Base-by-base conservation (phyloP, 2,797 vertebrate genomes). In the Lepidocolaptes lacrymiger region DNA sequence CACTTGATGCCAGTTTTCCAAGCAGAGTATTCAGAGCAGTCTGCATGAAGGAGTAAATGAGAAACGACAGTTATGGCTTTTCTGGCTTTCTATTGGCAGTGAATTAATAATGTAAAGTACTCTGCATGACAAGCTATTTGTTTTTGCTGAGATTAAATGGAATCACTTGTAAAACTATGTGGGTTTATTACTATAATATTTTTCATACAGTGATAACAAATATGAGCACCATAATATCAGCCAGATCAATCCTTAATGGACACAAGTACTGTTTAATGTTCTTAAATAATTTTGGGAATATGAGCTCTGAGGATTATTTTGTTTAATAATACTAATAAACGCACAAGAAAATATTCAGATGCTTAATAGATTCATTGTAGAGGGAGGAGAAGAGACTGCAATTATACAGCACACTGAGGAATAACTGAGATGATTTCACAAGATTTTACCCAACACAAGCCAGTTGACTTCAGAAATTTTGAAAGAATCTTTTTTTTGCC, bases 271-370 rank as follows among this genome's bases (percentile, higher is more conserved):
- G 52, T 88, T 94, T 96, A 94, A 95, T 89, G 80, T 93, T 93
- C 88, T 79, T 94, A 97, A 96, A 93, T 92, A 97, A 86, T 55
- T 79, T 95, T 85, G 89, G 43, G 64, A 89, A 88, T 95, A 91
- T 55, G 32, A 91, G 18, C 64, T 84, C 62, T 71, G 62, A 52
- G 61, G 46, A 85, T 92, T 92, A 94, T 95, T 91, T 94, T 91
- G 37, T 90, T 95, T 96, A 95, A 96, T 93, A 97, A 84, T 79
- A 80, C 55, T 94, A 92, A 96, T 96, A 96, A 96, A 96, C 94
- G 20, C 39, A 84, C 10, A 91, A 83, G 28, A 63, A 95, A 92
- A 89, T 94, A 77, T 52, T 68, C 46, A 82, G 69, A 79, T 78
- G 28, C 46, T 95, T 78, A 89, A 93, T 81, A 74, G 77, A 89